A percentile compares a stretch with the other conserved stretches of the same genome.
Conservation (phyloP, 1,140 invertebrate genomes). For the Philopotamus ludificatus region DNA sequence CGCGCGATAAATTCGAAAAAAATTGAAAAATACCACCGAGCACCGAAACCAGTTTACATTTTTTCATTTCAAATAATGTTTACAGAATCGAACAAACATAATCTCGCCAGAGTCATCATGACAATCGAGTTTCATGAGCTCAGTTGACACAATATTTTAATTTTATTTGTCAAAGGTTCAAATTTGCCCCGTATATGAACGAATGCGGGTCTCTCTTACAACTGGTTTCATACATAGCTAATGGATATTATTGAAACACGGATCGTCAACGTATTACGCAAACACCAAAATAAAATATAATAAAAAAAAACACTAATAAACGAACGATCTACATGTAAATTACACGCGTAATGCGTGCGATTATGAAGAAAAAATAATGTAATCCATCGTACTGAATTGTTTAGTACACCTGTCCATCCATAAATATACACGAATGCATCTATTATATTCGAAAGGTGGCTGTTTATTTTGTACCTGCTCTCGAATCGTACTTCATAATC, state of each 20-base stretch:
- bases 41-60: constrained; percentile 24
- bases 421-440: background rate
- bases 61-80: too few species aligned
- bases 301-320: background rate
- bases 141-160: constrained; percentile 35
- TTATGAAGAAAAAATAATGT: background rate
- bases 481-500: constrained; percentile 7
- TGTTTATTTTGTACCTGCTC: constrained; percentile 33
- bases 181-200: constrained; percentile 9
- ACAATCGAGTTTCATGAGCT: constrained; percentile 23
- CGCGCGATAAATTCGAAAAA: background rate
- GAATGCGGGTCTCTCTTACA: background rate
- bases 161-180: constrained; percentile 22
- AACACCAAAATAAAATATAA: background rate
- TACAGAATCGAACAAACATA: constrained; percentile 33
- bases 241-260: background rate
- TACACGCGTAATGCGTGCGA: too few species aligned
- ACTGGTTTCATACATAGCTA: background rate
- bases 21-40: background rate
- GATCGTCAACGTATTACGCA: constrained; percentile 1
- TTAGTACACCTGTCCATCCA: background rate
- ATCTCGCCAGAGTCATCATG: constrained; percentile 23
- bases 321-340: too few species aligned
- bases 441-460: constrained; percentile 17
- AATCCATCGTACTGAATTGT: constrained; percentile 8